Base-by-base conservation (phyloP, 1,140 invertebrate species). In the Saccostrea glomerata region DNA sequence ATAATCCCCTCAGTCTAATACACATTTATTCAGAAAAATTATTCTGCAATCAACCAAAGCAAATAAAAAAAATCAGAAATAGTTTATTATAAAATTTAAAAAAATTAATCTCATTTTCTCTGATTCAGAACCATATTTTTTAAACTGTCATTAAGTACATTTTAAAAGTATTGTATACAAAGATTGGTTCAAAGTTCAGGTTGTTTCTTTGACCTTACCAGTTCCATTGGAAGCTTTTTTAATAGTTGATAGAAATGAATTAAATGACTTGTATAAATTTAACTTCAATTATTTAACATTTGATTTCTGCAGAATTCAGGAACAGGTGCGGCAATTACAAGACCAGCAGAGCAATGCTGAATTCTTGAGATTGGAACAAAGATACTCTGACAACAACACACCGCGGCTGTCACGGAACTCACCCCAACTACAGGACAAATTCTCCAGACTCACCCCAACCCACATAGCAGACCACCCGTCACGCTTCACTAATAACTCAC, bases 291-390 rank as follows among this genome's bases (percentile, higher is more conserved):
- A 40, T 36, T 84, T 20, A 7, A 15, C 7, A 47, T 36, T 47
- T 84, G 11, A 84, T 85, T 63, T 58, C 36, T 60, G 7, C 56
- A 85, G 84, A 36, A 85, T 85, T 58, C 84, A 85, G 55, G 84
- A 85, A 25, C 3, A 85, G 25, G 55, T 85, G 4, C 84, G 84
- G 17, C 84, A 85, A 20, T 56, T 58, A 60, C 84, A 85, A 25
- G 84, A 85, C 7, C 47, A 85, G 25, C 55, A 85, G 23, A 36
- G 17, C 15, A 25, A 58, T 9, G 84, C 84, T 1, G 84, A 60
- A 30, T 40, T 56, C 25, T 7, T 66, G 55, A 17, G 85, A 13
- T n/a, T 82, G 17, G 55, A 86, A 88, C 82, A 84, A 17, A 84
- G 54, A 54, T 56, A 84, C 70, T 77, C 70, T 0, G 70, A 77